Evolutionary conservation across 92 coral and sea anemone species (phyloP).

Genomic region (Zoanthus gigantus): DNA sequence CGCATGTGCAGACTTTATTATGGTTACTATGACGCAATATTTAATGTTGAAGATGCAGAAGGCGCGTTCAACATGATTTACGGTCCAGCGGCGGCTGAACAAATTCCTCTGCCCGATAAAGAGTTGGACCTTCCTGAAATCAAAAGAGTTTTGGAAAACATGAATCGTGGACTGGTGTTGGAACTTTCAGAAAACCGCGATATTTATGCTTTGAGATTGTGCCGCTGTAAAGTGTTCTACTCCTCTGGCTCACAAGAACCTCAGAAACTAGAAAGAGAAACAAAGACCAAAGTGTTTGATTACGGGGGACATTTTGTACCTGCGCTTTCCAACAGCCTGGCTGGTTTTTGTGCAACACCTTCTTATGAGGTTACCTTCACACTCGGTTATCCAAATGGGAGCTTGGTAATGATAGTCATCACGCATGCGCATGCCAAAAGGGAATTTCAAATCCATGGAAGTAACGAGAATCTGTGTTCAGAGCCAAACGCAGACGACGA

Average conservation of each 20-base stretch:
- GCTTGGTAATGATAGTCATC: conserved; percentile 72
- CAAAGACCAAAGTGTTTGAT: conserved; percentile 81
- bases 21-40: conserved; percentile 49
- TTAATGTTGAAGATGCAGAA: not conserved
- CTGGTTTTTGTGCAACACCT: conserved; percentile 64
- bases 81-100: conserved; percentile 72
- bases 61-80: conserved; percentile 40
- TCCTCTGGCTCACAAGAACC: conserved; percentile 64
- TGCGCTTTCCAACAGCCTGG: conserved; percentile 47
- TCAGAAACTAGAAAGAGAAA: conserved; percentile 70
- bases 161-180: conserved; percentile 77
- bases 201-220: conserved; percentile 64
- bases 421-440: conserved; percentile 70
- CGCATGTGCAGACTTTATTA: conserved; percentile 67
- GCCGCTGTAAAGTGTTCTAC: conserved; percentile 72
- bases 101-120: conserved; percentile 64
- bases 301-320: conserved; percentile 64
- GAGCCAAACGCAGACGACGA: conserved; percentile 70
- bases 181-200: conserved; percentile 72
- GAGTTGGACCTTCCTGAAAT: conserved; percentile 55
- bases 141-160: conserved; percentile 57
- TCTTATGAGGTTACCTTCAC: conserved; percentile 68
- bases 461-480: conserved; percentile 58
- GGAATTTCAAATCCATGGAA: conserved; percentile 44
- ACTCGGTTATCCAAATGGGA: conserved; percentile 64